phyloP scores from a whole-genome alignment of 2,797 vertebrate species.

The Coreius guichenoti region DNA sequence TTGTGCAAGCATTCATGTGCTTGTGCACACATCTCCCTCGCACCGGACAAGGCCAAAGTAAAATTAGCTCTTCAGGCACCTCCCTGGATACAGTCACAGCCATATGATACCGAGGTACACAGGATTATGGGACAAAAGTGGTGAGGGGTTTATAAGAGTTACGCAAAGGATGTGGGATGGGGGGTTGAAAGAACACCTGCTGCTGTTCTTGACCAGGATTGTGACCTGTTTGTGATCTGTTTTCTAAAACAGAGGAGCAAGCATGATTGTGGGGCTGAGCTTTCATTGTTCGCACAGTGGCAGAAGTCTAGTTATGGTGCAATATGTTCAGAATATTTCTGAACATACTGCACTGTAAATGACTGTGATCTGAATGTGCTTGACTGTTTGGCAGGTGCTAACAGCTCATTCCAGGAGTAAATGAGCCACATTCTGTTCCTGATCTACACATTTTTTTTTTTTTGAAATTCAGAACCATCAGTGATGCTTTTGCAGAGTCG shows the following conservation, averaged over 20 bases:
- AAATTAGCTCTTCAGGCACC: constrained; percentile 15
- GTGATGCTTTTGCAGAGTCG: background rate
- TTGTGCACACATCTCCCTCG: background rate
- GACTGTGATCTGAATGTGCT: constrained; percentile 42
- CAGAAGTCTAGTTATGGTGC: constrained; percentile 22
- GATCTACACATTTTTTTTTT: background rate
- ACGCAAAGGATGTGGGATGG: background rate
- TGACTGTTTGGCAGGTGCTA: constrained; percentile 35
- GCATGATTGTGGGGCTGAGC: background rate
- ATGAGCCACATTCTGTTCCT: constrained; percentile 26
- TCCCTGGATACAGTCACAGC: constrained; percentile 23
- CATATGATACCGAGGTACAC: constrained; percentile 21
- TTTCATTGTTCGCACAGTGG: constrained; percentile 27
- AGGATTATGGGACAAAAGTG: constrained; percentile 14
- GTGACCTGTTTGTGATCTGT: constrained; percentile 10
- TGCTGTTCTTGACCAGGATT: constrained; percentile 14
- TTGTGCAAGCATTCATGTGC: background rate
- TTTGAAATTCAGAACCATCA: constrained; percentile 2
- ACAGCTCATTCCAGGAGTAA: constrained; percentile 28
- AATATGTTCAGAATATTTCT: constrained; percentile 26
- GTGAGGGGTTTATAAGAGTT: constrained; percentile 9
- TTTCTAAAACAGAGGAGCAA: constrained; percentile 18
- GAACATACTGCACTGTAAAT: constrained; percentile 11
- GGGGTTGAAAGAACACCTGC: constrained; percentile 38
- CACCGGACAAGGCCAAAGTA: constrained; percentile 7